Evolutionary conservation across 1,140 invertebrate species (phyloP).

Genomic region (Formica selysi): DNA sequence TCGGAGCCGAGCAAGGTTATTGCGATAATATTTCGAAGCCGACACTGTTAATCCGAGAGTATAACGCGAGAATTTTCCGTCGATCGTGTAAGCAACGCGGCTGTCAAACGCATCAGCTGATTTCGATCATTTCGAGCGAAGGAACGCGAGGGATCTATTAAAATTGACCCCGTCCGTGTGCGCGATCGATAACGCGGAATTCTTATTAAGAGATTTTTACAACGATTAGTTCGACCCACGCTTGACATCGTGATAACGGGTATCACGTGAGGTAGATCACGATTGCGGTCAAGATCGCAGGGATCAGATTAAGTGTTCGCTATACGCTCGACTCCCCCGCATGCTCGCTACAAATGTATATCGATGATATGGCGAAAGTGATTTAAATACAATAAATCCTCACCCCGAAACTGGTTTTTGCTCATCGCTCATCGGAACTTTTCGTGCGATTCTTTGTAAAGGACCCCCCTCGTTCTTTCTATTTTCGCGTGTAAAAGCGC

Average conservation of each 20-base stretch:
- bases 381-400: neutral
- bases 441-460: neutral
- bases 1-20: neutral
- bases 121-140: slow-evolving; percentile 4
- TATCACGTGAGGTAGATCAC: slow-evolving; percentile 25
- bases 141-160: neutral
- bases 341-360: neutral
- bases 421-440: neutral
- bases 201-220: slow-evolving; percentile 13
- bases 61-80: too few species aligned
- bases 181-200: slow-evolving; percentile 8
- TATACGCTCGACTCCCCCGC: neutral
- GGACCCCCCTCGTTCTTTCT: neutral
- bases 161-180: neutral
- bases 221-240: neutral
- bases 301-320: slow-evolving; percentile 16
- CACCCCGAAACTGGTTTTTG: neutral
- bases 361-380: slow-evolving; percentile 6
- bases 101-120: neutral
- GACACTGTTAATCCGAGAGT: slow-evolving; percentile 14
- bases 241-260: slow-evolving; percentile 20
- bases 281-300: slow-evolving; percentile 24
- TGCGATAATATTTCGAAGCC: neutral
- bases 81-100: too few species aligned
- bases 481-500: neutral